Evolutionary conservation across 2,113 vertebrate species (phyloP).

Genomic region (Tor tambroides): DNA sequence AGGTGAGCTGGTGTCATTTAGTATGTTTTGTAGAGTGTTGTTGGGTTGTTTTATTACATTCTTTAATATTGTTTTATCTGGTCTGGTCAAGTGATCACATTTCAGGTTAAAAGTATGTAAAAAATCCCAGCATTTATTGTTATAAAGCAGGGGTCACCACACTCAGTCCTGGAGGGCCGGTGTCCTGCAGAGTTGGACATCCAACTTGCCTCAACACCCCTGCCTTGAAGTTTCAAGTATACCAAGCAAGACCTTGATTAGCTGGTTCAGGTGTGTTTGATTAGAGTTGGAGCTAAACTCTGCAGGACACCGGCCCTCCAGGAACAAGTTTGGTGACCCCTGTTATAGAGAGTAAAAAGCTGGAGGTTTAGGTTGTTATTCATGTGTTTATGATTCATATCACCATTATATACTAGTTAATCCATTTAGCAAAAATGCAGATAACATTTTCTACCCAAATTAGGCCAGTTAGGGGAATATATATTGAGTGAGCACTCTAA

Average conservation of each 20-base stretch:
- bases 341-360: neutral
- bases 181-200: no score
- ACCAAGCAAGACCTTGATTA: no score
- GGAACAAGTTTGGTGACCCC: no score
- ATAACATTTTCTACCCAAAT: neutral
- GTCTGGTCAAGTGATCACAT: neutral
- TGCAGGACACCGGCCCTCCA: no score
- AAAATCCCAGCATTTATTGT: neutral
- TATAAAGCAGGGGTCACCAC: no score
- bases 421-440: neutral
- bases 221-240: no score
- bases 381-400: neutral
- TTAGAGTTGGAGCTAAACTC: no score
- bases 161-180: no score
- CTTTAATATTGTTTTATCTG: neutral
- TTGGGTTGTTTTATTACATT: neutral
- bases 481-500: neutral
- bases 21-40: neutral
- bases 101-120: neutral
- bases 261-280: no score
- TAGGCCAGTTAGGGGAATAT: constrained; percentile 2
- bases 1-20: constrained; percentile 72
- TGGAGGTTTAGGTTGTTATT: no score
- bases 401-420: neutral
- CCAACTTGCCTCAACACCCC: no score